These are phyloP conservation scores for Biston betularia DNA, from an alignment of 2,888 invertebrate species.

Conservation along the genomic window DNA sequence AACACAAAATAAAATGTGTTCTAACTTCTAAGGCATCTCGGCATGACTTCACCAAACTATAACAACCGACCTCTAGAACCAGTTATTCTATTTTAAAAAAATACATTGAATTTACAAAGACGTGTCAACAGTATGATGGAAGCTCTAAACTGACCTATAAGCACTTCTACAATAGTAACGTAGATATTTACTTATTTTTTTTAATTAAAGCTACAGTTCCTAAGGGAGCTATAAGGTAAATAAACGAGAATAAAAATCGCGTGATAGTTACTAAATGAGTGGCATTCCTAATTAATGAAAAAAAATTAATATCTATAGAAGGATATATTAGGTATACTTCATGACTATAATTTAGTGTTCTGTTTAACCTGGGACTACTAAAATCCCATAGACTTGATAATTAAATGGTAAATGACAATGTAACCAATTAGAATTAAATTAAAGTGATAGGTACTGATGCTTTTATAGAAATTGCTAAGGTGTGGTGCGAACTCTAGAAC, in stretches of 20 bases:
- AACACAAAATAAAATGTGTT: background rate
- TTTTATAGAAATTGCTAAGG: background rate
- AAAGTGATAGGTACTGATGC: background rate
- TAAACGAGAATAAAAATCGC: background rate
- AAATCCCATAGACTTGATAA: background rate
- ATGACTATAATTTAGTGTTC: background rate
- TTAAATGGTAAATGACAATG: background rate
- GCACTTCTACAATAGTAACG: background rate
- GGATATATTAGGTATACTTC: background rate
- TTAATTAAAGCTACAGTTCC: background rate
- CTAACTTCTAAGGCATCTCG: background rate
- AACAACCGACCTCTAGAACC: slow-evolving; percentile 13
- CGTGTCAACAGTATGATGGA: background rate
- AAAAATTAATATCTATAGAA: background rate
- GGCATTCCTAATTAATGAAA: no score
- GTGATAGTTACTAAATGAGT: background rate
- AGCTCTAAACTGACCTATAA: slow-evolving; percentile 11
- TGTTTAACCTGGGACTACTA: slow-evolving; percentile 3
- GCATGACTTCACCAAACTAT: slow-evolving; percentile 18
- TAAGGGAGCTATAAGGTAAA: background rate
- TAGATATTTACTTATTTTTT: background rate
- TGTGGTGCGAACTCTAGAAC: background rate
- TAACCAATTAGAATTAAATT: background rate
- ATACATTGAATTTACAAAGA: background rate
- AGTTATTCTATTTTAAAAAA: slow-evolving; percentile 12